Evolutionary conservation across 2,797 vertebrate species (phyloP), one percentile per base, ranked within the genome.

Genomic region (Borostomias antarcticus): DNA sequence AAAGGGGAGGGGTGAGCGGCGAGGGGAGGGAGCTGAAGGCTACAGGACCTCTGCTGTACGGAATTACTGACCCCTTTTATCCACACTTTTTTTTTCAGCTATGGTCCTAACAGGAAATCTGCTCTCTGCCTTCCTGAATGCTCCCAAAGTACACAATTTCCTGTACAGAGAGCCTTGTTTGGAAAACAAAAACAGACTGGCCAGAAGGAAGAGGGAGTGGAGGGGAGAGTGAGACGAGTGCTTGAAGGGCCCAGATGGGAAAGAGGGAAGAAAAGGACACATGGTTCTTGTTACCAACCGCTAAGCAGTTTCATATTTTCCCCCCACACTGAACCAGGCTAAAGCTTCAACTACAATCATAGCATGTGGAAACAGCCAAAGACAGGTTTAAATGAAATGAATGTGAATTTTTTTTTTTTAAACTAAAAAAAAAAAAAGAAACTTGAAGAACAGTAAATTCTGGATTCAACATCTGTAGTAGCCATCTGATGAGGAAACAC

Each of bases 101-200:
- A 57, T 72, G 51, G 71, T 73, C 73, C 75, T 77, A 79, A 89
- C 81, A 88, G 89, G 89, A 90, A 91, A 87, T 87, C 86, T 79
- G 85, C 76, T 82, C 85, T 78, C 82, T 85, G 88, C 84, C 90
- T 91, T 91, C 89, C 91, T 91, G 89, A 91, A 90, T 87, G 91
- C 87, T 90, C 84, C 89, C 91, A 87, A 89, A 91, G 88, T 92
- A 87, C 90, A 91, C 88, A 85, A 86, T 90, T 93, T 93, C 92
- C 92, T 93, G 91, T 90, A 78, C 88, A 87, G 80, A 89, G 88
- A 85, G 86, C 81, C 86, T 74, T 52, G 89, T 89, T 88, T 88
- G 68, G 76, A 92, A 92, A 92, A 93, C 89, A 92, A 92, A 92
- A 90, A 91, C 90, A 92, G 86, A 89, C 60, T 64, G 65, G 78